Base-by-base conservation (phyloP, 2,797 vertebrate genomes). In the Enteromius argenteus region DNA sequence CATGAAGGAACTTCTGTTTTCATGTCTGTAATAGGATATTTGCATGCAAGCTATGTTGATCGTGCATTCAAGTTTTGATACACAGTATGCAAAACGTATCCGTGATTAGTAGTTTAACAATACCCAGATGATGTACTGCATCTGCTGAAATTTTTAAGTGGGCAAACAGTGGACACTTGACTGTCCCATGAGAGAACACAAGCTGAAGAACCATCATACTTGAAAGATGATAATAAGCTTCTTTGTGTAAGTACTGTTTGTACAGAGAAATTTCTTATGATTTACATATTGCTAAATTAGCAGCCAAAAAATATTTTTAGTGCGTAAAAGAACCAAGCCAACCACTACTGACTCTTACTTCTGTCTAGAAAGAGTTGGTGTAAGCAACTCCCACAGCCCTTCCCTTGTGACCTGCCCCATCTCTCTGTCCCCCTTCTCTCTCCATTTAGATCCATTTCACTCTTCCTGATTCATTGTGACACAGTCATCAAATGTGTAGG, bases 361-460 rank as follows among this genome's bases (percentile, higher is more conserved):
- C 27, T 78, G 1, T 51, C 44, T 60, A 42, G 72, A 46, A 19
- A 68, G 23, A 42, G 17, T 66, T 2, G 13, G 67, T 56, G 21
- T 71, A 80, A 82, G 66, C 32, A 66, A 66, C 75, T 81, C 62
- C 42, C 75, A 53, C 72, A 46, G 32, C 39, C 76, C 56, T 74
- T 15, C 37, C 72, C 56, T 79, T 42, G 71, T 68, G 81, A 73
- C 23, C 76, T 44, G 19, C 37, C 46, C 80, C 51, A 46, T 83
- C 66, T 86, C 39, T 68, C 23, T 81, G 13, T 80, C 6, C 39
- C 42, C 66, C 56, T 46, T 86, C 67, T 81, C 5, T 19, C 21
- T 84, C 60, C 76, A 81, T 89, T 88, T 86, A 85, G 80, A 86
- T 88, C 85, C 60, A 49, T 90, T 89, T 89, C 86, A 88, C 83